These are phyloP conservation scores for Clarias platycephalus DNA, from an alignment of 2,797 vertebrate species.

Conservation along the genomic window DNA sequence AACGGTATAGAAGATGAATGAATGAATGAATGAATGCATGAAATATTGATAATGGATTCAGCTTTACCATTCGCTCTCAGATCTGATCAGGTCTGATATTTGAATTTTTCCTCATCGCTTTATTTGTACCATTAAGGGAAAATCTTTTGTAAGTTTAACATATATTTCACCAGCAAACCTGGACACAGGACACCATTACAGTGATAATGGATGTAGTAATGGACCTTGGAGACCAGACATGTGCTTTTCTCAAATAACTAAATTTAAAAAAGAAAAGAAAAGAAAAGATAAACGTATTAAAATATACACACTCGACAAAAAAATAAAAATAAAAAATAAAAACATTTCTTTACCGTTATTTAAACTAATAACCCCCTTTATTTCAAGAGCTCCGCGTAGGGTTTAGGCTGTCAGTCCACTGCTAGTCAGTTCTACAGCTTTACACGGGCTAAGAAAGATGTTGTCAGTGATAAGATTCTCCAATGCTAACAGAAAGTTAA, in stretches of 20 bases:
- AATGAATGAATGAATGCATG: too few relatives aligned
- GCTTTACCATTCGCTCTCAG: background rate
- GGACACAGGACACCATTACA: background rate
- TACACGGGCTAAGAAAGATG: background rate
- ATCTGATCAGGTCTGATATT: background rate
- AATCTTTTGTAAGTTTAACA: background rate
- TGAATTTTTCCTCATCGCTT: background rate
- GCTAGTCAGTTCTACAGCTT: background rate
- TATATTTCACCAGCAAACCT: background rate
- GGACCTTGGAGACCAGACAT: background rate
- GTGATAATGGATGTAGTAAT: too few relatives aligned
- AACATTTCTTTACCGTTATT: background rate
- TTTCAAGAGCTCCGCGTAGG: background rate
- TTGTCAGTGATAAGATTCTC: background rate
- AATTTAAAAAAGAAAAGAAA: background rate
- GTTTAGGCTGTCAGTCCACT: background rate
- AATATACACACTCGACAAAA: background rate
- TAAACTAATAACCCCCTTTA: background rate
- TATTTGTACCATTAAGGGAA: background rate
- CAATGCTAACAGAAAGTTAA: background rate
- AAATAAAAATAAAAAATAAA: background rate
- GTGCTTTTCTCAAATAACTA: background rate
- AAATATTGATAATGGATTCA: too few relatives aligned
- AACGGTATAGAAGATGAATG: too few relatives aligned
- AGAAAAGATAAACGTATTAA: background rate